Evolutionary conservation across 35 echinoderm and acorn worm genomes (phyloP).

Genomic region (Heliocidaris tuberculata): DNA sequence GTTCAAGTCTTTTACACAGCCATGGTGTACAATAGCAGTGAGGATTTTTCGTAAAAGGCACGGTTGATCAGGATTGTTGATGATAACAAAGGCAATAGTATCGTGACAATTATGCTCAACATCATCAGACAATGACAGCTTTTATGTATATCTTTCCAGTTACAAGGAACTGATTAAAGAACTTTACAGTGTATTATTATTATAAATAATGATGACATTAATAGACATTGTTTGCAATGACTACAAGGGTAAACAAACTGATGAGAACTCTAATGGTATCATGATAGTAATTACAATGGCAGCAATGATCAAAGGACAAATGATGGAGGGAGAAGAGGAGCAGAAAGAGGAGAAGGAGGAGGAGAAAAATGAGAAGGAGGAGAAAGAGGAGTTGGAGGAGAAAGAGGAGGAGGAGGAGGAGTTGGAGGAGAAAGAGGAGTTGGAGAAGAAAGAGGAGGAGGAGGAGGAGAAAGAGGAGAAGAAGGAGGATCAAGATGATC

Average conservation of each 20-base stretch:
- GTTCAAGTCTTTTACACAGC: too few relatives aligned
- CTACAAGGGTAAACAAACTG: neutral
- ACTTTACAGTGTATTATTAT: too few relatives aligned
- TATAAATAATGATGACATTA: neutral
- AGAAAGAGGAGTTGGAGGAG: too few relatives aligned
- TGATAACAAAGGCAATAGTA: neutral
- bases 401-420: neutral
- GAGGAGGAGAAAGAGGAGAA: too few relatives aligned
- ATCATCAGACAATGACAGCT: neutral
- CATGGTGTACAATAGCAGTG: too few relatives aligned
- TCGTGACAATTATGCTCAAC: neutral
- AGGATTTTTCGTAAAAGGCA: too few relatives aligned
- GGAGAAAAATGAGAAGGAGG: neutral
- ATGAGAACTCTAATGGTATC: neutral
- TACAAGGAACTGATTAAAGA: too few relatives aligned
- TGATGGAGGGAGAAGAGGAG: neutral
- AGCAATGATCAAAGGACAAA: neutral
- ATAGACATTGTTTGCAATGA: neutral
- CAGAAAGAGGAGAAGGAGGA: neutral
- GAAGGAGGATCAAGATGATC: neutral
- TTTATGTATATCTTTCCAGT: too few relatives aligned
- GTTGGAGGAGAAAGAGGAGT: neutral
- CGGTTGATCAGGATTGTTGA: neutral
- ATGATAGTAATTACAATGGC: neutral
- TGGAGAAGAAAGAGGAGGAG: neutral